phyloP scores from a whole-genome alignment of 2,113 vertebrate genomes.

The Gymnocephalus cernua region DNA sequence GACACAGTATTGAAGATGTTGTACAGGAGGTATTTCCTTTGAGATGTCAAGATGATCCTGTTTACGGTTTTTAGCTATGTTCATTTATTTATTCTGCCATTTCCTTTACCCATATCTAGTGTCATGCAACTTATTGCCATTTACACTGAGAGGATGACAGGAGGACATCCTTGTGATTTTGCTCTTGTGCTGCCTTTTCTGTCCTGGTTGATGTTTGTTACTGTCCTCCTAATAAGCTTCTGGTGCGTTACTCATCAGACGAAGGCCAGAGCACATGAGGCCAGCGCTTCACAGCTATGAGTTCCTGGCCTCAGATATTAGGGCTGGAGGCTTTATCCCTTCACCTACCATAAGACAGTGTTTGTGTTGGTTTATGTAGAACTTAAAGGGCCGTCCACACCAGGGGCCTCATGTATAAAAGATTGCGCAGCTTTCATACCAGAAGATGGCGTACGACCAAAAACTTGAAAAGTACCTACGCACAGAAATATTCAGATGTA shows the following conservation, averaged over 20 bases:
- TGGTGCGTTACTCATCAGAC: slow-evolving; percentile 40
- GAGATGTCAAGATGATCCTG: slow-evolving; percentile 31
- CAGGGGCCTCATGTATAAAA: too few species aligned
- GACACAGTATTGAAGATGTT: slow-evolving; percentile 18
- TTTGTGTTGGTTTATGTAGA: slow-evolving; percentile 21
- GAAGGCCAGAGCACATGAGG: slow-evolving; percentile 40
- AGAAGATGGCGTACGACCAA: too few species aligned
- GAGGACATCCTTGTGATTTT: slow-evolving; percentile 17
- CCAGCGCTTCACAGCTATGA: slow-evolving; percentile 27
- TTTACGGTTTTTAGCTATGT: slow-evolving; percentile 11
- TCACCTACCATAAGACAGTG: not conserved
- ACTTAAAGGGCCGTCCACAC: not conserved
- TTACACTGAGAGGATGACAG: slow-evolving; percentile 22
- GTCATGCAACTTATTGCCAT: slow-evolving; percentile 3
- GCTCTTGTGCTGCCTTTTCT: slow-evolving; percentile 14
- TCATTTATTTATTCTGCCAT: slow-evolving; percentile 48
- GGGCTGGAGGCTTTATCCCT: slow-evolving; percentile 5
- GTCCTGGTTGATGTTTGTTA: slow-evolving; percentile 43
- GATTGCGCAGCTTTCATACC: too few species aligned
- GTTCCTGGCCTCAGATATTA: slow-evolving; percentile 35
- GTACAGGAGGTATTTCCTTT: slow-evolving; percentile 28
- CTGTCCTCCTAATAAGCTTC: slow-evolving; percentile 55
- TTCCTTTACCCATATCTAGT: slow-evolving; percentile 28
- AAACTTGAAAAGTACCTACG: too few species aligned
- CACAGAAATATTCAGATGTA: too few species aligned